Evolutionary conservation across 1,140 invertebrate species (phyloP).

Genomic region (Drosophila parvula): DNA sequence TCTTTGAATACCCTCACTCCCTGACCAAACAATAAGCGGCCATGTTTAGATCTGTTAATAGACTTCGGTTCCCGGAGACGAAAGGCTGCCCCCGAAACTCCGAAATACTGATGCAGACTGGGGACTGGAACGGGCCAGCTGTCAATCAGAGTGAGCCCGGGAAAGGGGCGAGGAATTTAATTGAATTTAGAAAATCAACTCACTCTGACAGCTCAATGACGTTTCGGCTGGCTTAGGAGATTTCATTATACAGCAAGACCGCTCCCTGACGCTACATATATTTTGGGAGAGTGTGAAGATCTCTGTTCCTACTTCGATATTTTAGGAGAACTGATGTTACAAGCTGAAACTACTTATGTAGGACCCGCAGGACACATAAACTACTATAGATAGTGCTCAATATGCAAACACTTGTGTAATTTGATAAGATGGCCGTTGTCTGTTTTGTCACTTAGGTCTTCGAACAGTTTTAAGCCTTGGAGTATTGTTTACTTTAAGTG

Average conservation of each 20-base stretch:
- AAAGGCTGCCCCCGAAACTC: conserved; percentile 14
- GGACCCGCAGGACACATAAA: conserved; percentile 24
- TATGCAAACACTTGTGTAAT: conserved; percentile 5
- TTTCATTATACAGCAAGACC: neutral
- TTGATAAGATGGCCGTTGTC: conserved; percentile 2
- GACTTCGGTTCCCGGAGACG: conserved; percentile 40
- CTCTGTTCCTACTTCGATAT: neutral
- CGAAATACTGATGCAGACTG: conserved; percentile 24
- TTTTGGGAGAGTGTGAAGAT: conserved; percentile 34
- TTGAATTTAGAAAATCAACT: conserved; percentile 70
- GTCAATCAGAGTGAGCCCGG: conserved; percentile 62
- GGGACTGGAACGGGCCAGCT: conserved; percentile 47
- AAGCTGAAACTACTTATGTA: neutral
- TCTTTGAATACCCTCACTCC: conserved; percentile 21
- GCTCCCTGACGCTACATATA: neutral
- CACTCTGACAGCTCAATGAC: conserved; percentile 69
- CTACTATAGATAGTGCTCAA: conserved; percentile 1
- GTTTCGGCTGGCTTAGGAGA: conserved; percentile 40
- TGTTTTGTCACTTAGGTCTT: neutral
- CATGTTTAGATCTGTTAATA: conserved; percentile 55
- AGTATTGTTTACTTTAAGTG: too few species aligned
- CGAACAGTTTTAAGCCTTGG: neutral
- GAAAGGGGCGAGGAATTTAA: conserved; percentile 57
- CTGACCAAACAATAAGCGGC: conserved; percentile 53
- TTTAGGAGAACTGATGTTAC: neutral